These are phyloP conservation scores for Thysanoteuthis rhombus DNA, from an alignment of 2,888 invertebrate genomes.

Conservation along the genomic window DNA sequence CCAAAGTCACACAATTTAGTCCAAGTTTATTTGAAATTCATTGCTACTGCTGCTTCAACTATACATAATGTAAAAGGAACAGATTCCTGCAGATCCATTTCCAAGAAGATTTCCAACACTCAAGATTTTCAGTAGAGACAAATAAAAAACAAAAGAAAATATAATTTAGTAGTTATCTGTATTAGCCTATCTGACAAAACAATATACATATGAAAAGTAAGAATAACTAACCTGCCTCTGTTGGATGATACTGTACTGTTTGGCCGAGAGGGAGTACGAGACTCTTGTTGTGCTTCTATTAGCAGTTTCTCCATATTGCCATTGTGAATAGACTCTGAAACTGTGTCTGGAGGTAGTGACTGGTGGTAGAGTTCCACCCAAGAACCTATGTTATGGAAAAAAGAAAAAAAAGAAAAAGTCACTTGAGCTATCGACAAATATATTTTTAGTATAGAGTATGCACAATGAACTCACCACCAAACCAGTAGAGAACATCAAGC, in stretches of 20 bases:
- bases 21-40: too few relatives aligned
- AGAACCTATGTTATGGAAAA: conserved; percentile 45
- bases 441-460: too few relatives aligned
- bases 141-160: too few relatives aligned
- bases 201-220: neutral
- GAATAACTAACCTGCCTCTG: conserved; percentile 51
- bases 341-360: conserved; percentile 32
- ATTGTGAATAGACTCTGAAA: conserved; percentile 40
- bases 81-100: too few relatives aligned
- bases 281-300: conserved; percentile 64
- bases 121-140: too few relatives aligned
- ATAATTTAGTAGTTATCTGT: too few relatives aligned
- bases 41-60: too few relatives aligned
- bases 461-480: too few relatives aligned
- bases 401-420: neutral
- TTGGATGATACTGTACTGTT: conserved; percentile 58
- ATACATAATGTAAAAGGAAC: too few relatives aligned
- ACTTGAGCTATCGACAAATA: neutral
- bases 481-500: too few relatives aligned
- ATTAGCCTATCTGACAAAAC: neutral
- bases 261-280: conserved; percentile 53
- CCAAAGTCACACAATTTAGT: too few relatives aligned
- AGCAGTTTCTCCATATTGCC: conserved; percentile 62
- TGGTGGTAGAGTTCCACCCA: conserved; percentile 57
- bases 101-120: too few relatives aligned